A percentile compares a stretch with the other conserved stretches of the same genome.
phyloP scores from a whole-genome alignment of 2,888 invertebrate species.

The Eilema griseolum region DNA sequence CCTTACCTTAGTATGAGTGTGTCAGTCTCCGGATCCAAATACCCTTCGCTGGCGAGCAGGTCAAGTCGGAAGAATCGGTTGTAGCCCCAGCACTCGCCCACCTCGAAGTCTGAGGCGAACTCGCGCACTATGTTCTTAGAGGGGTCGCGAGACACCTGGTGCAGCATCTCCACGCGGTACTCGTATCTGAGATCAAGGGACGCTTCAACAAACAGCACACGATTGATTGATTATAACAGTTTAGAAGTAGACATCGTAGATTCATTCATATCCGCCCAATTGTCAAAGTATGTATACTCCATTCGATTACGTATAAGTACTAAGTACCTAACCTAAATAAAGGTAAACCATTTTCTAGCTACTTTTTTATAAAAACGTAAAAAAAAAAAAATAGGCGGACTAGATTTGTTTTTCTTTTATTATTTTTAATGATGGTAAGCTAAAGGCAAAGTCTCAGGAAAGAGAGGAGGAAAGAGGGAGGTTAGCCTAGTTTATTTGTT shows the following conservation, averaged over 20 bases:
- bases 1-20: slow-evolving; percentile 93
- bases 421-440: too few relatives aligned
- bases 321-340: too few relatives aligned
- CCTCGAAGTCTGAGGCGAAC: slow-evolving; percentile 98
- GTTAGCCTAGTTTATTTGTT: too few relatives aligned
- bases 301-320: too few relatives aligned
- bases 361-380: too few relatives aligned
- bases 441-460: too few relatives aligned
- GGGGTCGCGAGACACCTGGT: slow-evolving; percentile 94
- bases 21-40: slow-evolving; percentile 93
- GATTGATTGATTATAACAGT: not conserved
- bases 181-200: slow-evolving; percentile 89
- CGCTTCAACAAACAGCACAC: slow-evolving; percentile 76
- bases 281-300: not conserved
- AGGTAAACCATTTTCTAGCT: too few relatives aligned
- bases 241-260: not conserved
- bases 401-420: too few relatives aligned
- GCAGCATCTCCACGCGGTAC: slow-evolving; percentile 97
- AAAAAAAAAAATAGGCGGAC: too few relatives aligned
- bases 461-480: too few relatives aligned
- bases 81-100: slow-evolving; percentile 98
- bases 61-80: slow-evolving; percentile 97
- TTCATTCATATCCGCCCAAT: not conserved
- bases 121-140: slow-evolving; percentile 96
- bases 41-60: slow-evolving; percentile 95